These are phyloP conservation scores for Nomada goodeniana DNA, from an alignment of 2,888 invertebrate species.

Conservation along the genomic window DNA sequence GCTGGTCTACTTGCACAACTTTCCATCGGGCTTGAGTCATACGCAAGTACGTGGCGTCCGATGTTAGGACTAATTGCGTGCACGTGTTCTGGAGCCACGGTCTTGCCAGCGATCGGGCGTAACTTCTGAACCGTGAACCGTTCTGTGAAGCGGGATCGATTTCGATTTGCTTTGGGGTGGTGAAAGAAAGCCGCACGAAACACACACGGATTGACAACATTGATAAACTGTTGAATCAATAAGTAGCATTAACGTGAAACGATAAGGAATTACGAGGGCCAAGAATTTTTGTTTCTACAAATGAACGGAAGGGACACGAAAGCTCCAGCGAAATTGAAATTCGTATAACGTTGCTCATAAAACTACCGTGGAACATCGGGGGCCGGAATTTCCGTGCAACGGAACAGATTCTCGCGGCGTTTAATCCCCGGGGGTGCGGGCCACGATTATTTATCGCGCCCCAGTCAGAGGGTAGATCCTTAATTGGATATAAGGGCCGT, in stretches of 20 bases:
- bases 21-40: neutral
- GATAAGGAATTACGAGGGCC: no score
- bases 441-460: slow-evolving; percentile 43
- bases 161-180: neutral
- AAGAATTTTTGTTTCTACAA: no score
- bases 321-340: slow-evolving; percentile 2
- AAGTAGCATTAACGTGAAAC: no score
- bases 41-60: neutral
- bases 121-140: slow-evolving; percentile 10
- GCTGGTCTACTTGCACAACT: neutral
- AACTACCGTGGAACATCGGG: neutral
- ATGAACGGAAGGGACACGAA: neutral
- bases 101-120: slow-evolving; percentile 15
- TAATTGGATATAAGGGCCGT: slow-evolving; percentile 57
- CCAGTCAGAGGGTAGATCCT: slow-evolving; percentile 18
- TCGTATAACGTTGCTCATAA: neutral
- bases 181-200: neutral
- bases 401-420: slow-evolving; percentile 15
- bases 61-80: slow-evolving; percentile 23
- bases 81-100: slow-evolving; percentile 16
- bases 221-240: no score
- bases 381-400: neutral
- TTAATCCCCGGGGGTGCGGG: slow-evolving; percentile 19
- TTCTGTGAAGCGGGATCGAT: slow-evolving; percentile 1
- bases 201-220: no score